Base-by-base conservation (phyloP, 1,140 invertebrate species). In the Mamestra configurata region DNA sequence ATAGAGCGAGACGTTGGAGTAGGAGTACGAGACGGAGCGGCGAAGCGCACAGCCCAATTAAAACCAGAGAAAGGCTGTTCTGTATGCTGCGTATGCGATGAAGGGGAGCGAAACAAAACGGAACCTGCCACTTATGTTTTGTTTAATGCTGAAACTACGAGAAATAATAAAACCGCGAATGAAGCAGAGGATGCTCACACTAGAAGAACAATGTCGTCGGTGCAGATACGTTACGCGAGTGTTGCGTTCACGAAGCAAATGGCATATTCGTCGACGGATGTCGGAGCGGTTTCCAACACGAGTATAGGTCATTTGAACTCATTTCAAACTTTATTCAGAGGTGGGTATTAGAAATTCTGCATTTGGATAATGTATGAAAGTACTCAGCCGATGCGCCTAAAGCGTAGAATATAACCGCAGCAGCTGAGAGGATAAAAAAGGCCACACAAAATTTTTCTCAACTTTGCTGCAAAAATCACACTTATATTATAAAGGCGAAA, bases 241-340 rank as follows among this genome's bases (percentile, higher is more conserved):
- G 77, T 88, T 43, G 66, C 37, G 3, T 81, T 80, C 27, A 73
- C 73, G 66, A 88, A 88, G 64, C 79, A 84, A 10, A 82, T 88
- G 0, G 72, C 81, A 11, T 85, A 86, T 77, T 89, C 89, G 27
- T 87, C 87, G 2, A 84, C 80, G 1, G 68, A 85, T 49, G 35
- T 84, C 24, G 80, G 49, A 18, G 76, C 40, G 24, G 27, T 75
- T 8, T 66, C 77, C 20, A 68, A 59, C 51, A 75, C 73, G 8
- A 78, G 64, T 37, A 61, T 66, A 27, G 46, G 15, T 27, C 73
- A 77, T 75, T 66, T 75, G 24, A 81, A 83, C 64, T 91, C 90
- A 6, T 40, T 93, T 55, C 82, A 86, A 18, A 91, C 89, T 35
- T 81, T 93, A 80, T 93, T 90, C 59, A 89, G 91, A 92, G 89